phyloP scores from a whole-genome alignment of 2,888 invertebrate genomes.

The Drosophila formosana region DNA sequence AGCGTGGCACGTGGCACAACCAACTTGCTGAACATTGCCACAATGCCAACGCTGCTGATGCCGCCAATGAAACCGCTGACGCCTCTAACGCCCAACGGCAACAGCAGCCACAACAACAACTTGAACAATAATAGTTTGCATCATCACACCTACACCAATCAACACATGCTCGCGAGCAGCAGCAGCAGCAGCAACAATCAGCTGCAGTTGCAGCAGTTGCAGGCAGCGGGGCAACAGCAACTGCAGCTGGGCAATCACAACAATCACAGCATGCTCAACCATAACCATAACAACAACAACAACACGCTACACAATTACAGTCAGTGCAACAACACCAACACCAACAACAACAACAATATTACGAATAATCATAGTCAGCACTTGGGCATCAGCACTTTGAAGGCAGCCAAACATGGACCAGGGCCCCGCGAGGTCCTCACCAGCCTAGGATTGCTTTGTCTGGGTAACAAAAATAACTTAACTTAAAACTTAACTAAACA shows the following conservation, averaged over 20 bases:
- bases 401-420: slow-evolving; percentile 85
- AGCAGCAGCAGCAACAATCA: slow-evolving; percentile 38
- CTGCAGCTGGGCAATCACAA: slow-evolving; percentile 42
- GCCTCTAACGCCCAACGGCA: slow-evolving; percentile 75
- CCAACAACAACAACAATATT: not conserved
- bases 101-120: slow-evolving; percentile 55
- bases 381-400: slow-evolving; percentile 35
- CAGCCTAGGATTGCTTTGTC: slow-evolving; percentile 93
- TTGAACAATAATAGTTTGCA: slow-evolving; percentile 63
- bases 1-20: slow-evolving; percentile 64
- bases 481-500: no score
- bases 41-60: slow-evolving; percentile 29
- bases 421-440: slow-evolving; percentile 93
- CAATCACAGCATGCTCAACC: slow-evolving; percentile 49
- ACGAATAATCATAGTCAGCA: no score
- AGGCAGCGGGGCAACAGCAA: slow-evolving; percentile 23
- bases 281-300: slow-evolving; percentile 43
- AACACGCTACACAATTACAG: slow-evolving; percentile 58
- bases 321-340: slow-evolving; percentile 50
- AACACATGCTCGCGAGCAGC: slow-evolving; percentile 76
- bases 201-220: slow-evolving; percentile 31
- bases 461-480: slow-evolving; percentile 85
- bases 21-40: slow-evolving; percentile 68
- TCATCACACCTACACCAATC: slow-evolving; percentile 81
- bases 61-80: slow-evolving; percentile 77